Conservation (phyloP, 1,140 invertebrate genomes). For the Eriocheir sinensis region DNA sequence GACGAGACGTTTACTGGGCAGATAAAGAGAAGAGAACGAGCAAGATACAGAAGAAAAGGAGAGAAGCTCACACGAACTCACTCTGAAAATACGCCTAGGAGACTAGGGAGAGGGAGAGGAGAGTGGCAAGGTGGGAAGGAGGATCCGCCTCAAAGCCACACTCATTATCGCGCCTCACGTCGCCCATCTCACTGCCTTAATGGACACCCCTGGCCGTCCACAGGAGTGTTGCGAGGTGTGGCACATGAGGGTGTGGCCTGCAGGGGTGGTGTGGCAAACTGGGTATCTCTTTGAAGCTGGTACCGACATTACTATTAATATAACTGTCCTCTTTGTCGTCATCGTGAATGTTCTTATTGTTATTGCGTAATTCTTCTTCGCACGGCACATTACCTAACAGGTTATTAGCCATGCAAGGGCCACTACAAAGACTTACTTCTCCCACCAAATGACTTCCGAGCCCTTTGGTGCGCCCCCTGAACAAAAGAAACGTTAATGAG, state of each 20-base stretch:
- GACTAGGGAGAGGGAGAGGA: not conserved
- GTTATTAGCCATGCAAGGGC: too few species aligned
- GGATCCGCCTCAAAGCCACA: not conserved
- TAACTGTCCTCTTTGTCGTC: too few species aligned
- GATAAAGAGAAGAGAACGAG: not conserved
- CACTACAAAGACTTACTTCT: too few species aligned
- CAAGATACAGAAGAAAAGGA: not conserved
- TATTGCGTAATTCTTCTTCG: too few species aligned
- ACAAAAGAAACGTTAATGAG: too few species aligned
- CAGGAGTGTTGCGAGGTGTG: not conserved
- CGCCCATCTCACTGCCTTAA: not conserved
- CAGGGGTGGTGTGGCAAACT: too few species aligned
- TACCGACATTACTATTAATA: too few species aligned
- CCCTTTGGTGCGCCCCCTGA: too few species aligned
- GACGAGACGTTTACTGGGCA: not conserved
- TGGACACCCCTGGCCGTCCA: not conserved
- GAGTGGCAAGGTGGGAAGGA: not conserved
- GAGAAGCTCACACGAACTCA: not conserved
- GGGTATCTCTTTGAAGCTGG: too few species aligned
- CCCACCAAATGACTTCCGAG: too few species aligned
- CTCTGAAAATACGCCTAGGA: not conserved
- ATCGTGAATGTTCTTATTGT: too few species aligned
- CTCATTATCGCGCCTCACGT: not conserved
- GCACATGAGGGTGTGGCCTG: not conserved
- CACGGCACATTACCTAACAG: too few species aligned